Base-by-base conservation (phyloP, 2,797 vertebrate species). In the Calcarius lapponicus region DNA sequence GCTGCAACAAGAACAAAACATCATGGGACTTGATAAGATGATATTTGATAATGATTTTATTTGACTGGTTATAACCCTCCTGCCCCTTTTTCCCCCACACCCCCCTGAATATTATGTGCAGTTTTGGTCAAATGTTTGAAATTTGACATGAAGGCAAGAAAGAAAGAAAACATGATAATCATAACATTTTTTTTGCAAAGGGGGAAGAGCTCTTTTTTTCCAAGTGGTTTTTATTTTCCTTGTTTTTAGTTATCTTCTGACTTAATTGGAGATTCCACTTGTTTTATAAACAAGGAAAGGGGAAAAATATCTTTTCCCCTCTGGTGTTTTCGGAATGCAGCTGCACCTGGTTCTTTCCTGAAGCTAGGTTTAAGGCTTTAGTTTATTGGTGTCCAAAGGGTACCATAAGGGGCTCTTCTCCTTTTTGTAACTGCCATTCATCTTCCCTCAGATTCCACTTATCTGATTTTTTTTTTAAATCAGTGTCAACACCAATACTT, bases 41-140 rank as follows among this genome's bases (percentile, higher is more conserved):
- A 58, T 8, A 58, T 45, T 67, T 87, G 8, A 22, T 31, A 69
- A 71, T 26, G 0, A 38, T 56, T 82, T 61, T 8, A 60, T 56
- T 38, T 36, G 13, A 34, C 17, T 47, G 8, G 10, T 50, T 40
- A 17, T 2, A 16, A 9, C 3, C 21, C 3, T 3, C 5, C 11
- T 29, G 36, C 16, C 25, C 0, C 1, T 36, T 36, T 4, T 9
- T 2, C 5, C 5, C 7, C 21, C 38, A 32, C 8, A 43, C 19
- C 19, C 10, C 20, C 19, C 31, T 31, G 21, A 51, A 18, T 14
- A 71, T 10, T 45, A 21, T 7, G 6, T 34, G 17, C 3, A 34
- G 11, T 10, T 89, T 89, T 67, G 40, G 10, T 47, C n/a, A 53
- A 61, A 54, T 29, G 1, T 40, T 54, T 54, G 40, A 70, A 61